Evolutionary conservation across 2,113 vertebrate species (phyloP).

Genomic region (Scolopax mira): DNA sequence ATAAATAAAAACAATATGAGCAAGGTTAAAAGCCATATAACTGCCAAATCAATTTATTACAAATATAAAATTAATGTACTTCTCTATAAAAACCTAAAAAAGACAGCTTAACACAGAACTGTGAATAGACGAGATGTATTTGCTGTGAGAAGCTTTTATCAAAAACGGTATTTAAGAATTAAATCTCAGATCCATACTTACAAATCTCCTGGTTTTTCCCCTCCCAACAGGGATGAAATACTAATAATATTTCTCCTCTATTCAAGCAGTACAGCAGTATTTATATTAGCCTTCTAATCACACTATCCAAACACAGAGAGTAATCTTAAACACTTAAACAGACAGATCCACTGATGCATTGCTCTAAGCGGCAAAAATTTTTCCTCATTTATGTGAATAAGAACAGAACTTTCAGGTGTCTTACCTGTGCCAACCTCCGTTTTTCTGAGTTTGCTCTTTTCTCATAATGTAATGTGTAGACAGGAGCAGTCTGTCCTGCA

Average conservation of each 20-base stretch:
- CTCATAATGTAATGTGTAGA: constrained; percentile 41
- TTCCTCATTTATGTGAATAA: background rate
- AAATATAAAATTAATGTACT: background rate
- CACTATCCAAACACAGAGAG: background rate
- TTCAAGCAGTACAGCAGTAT: background rate
- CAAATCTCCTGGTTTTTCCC: background rate
- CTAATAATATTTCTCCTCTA: background rate
- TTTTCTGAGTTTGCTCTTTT: constrained; percentile 56
- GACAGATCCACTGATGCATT: background rate
- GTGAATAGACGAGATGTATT: background rate
- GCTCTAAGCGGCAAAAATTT: background rate
- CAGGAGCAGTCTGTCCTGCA: constrained; percentile 42
- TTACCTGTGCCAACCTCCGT: constrained; percentile 72
- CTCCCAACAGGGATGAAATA: background rate
- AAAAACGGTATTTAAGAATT: background rate
- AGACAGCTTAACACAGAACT: background rate
- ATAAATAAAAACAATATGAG: background rate
- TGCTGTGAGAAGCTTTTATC: background rate
- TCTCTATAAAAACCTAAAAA: background rate
- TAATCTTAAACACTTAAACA: background rate
- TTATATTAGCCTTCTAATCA: background rate
- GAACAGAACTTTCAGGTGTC: background rate
- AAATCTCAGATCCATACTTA: background rate
- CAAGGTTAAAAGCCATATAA: background rate
- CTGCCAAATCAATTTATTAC: background rate